These are phyloP conservation scores for Brachionus sp. DNA, from an alignment of 1,140 invertebrate genomes.

Conservation along the genomic window DNA sequence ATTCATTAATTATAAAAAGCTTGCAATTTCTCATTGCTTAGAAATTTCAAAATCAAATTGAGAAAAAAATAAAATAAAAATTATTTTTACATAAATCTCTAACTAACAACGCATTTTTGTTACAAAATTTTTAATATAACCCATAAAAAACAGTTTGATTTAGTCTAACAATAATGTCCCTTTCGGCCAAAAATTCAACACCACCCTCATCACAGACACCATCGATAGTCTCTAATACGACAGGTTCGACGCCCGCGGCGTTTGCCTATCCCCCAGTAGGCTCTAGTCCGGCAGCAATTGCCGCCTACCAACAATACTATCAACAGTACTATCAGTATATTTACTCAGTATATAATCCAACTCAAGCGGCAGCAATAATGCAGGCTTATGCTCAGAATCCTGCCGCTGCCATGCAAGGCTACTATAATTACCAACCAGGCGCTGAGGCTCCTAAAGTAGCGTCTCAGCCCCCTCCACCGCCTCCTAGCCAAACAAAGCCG, in stretches of 20 bases:
- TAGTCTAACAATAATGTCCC: background rate
- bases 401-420: conserved; percentile 19
- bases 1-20: background rate
- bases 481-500: background rate
- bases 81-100: background rate
- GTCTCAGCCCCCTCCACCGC: background rate
- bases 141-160: background rate
- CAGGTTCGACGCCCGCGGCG: background rate
- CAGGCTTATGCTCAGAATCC: background rate
- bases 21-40: background rate
- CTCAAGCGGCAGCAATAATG: background rate
- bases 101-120: conserved; percentile 4
- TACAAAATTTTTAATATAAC: background rate
- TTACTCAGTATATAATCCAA: background rate
- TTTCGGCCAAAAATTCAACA: background rate
- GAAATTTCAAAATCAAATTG: conserved; percentile 3
- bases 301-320: conserved; percentile 1
- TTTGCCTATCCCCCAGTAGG: background rate
- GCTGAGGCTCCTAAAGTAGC: background rate
- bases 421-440: background rate
- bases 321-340: conserved; percentile 26
- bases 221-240: background rate
- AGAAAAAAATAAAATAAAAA: background rate
- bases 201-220: background rate
- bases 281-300: background rate